These are phyloP conservation scores for Aldabrachelys gigantea DNA, from an alignment of 2,113 vertebrate genomes.

Conservation along the genomic window DNA sequence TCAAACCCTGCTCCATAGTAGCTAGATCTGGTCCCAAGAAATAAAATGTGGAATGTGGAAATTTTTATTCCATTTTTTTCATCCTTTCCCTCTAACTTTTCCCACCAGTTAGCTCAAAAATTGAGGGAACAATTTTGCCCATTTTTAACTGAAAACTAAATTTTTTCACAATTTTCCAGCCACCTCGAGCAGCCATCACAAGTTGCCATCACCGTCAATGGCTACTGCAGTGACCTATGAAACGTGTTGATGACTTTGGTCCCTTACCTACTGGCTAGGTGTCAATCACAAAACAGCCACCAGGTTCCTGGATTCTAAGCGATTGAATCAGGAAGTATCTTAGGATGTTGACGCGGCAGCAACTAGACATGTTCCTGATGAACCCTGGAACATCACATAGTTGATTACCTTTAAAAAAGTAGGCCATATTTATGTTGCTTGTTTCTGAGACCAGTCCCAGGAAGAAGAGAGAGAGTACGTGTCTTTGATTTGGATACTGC, in stretches of 20 bases:
- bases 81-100: not conserved
- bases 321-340: not conserved
- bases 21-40: not conserved
- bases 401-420: not conserved
- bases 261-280: not conserved
- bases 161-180: not conserved
- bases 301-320: not conserved
- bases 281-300: not conserved
- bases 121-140: not conserved
- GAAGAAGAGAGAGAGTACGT: not conserved
- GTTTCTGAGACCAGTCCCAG: too few species aligned
- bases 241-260: not conserved
- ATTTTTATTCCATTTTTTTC: not conserved
- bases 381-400: accelerated
- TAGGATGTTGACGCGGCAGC: not conserved
- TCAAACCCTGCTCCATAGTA: not conserved
- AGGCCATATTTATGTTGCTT: not conserved
- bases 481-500: not conserved
- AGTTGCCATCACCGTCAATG: not conserved
- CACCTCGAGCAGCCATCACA: not conserved
- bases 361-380: too few species aligned
- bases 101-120: not conserved
- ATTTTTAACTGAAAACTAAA: not conserved
- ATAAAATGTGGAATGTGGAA: too few species aligned
- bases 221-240: not conserved